phyloP scores from a whole-genome alignment of 2,113 vertebrate genomes.

The Perccottus glenii region DNA sequence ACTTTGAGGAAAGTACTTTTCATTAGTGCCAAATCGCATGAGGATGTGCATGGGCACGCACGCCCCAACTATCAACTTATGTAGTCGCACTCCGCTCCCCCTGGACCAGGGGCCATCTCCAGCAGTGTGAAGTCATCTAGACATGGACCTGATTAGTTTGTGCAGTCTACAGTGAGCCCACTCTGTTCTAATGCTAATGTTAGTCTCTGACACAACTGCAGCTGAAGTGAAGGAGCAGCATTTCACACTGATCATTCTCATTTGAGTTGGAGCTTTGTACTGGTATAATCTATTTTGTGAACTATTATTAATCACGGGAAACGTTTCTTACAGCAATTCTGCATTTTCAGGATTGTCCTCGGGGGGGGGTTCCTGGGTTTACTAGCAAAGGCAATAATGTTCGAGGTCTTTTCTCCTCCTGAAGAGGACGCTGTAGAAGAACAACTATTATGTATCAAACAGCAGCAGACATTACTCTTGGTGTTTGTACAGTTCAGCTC shows the following conservation, averaged over 20 bases:
- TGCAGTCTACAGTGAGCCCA: slow-evolving; percentile 37
- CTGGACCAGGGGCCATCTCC: slow-evolving; percentile 37
- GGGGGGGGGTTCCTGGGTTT: slow-evolving; percentile 45
- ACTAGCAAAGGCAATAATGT: slow-evolving; percentile 67
- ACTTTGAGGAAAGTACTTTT: slow-evolving; percentile 57
- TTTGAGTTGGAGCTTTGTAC: slow-evolving; percentile 43
- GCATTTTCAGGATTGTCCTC: slow-evolving; percentile 51
- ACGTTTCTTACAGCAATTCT: slow-evolving; percentile 53
- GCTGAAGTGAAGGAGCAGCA: slow-evolving; percentile 22
- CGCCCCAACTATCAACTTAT: slow-evolving; percentile 54
- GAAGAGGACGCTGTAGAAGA: slow-evolving; percentile 48
- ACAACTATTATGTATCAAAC: slow-evolving; percentile 59
- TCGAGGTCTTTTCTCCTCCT: slow-evolving; percentile 39
- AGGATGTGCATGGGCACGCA: slow-evolving; percentile 66
- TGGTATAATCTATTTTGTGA: slow-evolving; percentile 55
- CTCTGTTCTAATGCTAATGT: slow-evolving; percentile 33
- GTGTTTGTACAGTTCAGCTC: slow-evolving; percentile 80
- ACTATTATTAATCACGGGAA: slow-evolving; percentile 46
- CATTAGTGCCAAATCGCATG: slow-evolving; percentile 80
- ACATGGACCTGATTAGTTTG: slow-evolving; percentile 7
- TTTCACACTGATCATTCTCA: slow-evolving; percentile 42
- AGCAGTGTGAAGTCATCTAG: slow-evolving; percentile 43
- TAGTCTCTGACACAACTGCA: slow-evolving; percentile 35
- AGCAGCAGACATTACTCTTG: slow-evolving; percentile 76
- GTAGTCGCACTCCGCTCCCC: slow-evolving; percentile 48